Evolutionary conservation across 2,888 invertebrate genomes (phyloP), one percentile per base, ranked within the genome.

Genomic region (Volucella inanis): DNA sequence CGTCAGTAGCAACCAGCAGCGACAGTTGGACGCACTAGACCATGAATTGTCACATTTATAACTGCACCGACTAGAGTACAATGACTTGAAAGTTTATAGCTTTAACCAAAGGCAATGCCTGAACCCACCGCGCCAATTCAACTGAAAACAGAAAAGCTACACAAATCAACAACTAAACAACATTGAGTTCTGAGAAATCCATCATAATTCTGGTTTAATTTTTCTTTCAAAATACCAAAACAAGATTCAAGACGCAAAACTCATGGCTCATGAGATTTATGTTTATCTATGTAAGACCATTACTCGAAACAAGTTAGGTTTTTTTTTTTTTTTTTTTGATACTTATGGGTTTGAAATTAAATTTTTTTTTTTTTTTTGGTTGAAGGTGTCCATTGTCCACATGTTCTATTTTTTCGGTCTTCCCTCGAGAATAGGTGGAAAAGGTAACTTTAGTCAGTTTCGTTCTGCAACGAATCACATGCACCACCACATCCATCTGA

Each of bases 381-480:
- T 14, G 2, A 39, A 39, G 39, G 9, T 57, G 57, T 57, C 11
- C 39, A 59, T 22, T 41, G 41, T 38, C 45, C n/a, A 38, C 38
- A 50, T 61, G 67, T 59, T 52, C 43, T 59, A 38, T 61, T 50
- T 76, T 12, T 65, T 9, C n/a, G 22, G 43, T 31, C n/a, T 18
- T 18, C 22, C 22, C 31, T 45, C 61, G 39, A 49, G 57, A 39
- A 41, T 64, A 47, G 22, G 64, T 45, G 14, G 45, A 47, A 68
- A 39, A 61, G 10, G 43, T 54, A 31, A 15, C 49, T 57, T 10
- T 49, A 12, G 22, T 70, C 39, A 3, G 22, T 49, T 74, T 64
- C 78, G 78, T 78, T 83, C 78, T 67, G 82, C 82, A 67, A 74
- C 78, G 57, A 64, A 72, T 68, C 67, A 49, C 78, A 72, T 67